A percentile compares a stretch with the other conserved stretches of the same genome.
Evolutionary conservation across 1,140 invertebrate species (phyloP).

Genomic region (Drosophila triauraria): DNA sequence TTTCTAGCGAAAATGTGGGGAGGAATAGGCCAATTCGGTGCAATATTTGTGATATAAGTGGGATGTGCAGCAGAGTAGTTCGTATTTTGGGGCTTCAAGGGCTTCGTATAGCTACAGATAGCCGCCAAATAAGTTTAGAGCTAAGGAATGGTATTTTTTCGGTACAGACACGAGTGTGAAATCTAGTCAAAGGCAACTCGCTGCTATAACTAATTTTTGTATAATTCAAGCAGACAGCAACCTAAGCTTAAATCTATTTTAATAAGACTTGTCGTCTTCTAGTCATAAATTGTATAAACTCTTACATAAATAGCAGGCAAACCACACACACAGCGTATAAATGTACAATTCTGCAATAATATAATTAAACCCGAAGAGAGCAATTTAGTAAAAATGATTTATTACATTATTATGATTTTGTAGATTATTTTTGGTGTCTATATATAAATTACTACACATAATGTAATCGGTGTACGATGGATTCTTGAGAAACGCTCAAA

Average conservation of each 20-base stretch:
- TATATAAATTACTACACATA: conserved; percentile 70
- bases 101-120: conserved; percentile 5
- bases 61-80: conserved; percentile 22
- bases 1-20: conserved; percentile 70
- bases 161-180: conserved; percentile 70
- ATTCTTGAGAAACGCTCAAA: conserved; percentile 36
- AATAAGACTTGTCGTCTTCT: conserved; percentile 16
- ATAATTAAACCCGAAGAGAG: conserved; percentile 10
- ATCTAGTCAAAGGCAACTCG: conserved; percentile 69
- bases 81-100: conserved; percentile 26
- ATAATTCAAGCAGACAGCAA: conserved; percentile 27
- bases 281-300: conserved; percentile 31
- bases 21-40: conserved; percentile 81
- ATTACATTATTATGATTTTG: conserved; percentile 51
- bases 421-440: conserved; percentile 75
- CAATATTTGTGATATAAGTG: conserved; percentile 84
- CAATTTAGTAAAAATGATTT: conserved; percentile 70
- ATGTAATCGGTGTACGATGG: conserved; percentile 46
- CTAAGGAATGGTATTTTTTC: conserved; percentile 41
- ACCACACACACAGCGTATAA: not conserved
- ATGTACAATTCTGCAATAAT: not conserved
- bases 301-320: not conserved
- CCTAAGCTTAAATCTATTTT: conserved; percentile 31
- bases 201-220: conserved; percentile 43
- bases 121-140: conserved; percentile 32